These are phyloP conservation scores for Myotis myotis DNA, from an alignment of 2,797 vertebrate species.

Conservation along the genomic window DNA sequence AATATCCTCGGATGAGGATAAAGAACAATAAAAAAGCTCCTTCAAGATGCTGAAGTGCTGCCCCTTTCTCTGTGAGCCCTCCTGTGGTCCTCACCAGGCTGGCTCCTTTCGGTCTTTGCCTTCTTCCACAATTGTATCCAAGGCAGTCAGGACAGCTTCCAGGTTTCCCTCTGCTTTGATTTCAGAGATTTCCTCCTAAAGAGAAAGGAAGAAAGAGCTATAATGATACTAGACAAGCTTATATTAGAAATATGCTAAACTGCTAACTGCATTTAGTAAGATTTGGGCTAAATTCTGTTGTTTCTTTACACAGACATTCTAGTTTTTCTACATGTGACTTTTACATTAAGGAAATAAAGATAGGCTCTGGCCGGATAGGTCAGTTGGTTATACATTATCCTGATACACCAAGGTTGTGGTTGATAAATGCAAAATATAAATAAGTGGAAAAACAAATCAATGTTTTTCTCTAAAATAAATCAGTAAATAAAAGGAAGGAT, in stretches of 20 bases:
- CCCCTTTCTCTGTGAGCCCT: neutral
- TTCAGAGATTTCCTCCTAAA: conserved; percentile 90
- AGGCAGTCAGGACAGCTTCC: conserved; percentile 87
- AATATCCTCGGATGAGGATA: neutral
- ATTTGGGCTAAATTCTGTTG: neutral
- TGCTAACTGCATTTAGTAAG: neutral
- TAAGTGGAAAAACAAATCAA: neutral
- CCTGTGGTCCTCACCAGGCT: conserved; percentile 86
- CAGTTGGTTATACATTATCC: neutral
- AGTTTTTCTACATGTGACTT: neutral
- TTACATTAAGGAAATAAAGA: neutral
- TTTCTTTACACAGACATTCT: neutral
- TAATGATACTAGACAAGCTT: neutral
- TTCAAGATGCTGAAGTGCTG: neutral
- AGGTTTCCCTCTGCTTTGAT: conserved; percentile 92
- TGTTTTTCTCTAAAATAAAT: neutral
- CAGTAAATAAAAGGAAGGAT: neutral
- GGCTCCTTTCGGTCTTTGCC: conserved; percentile 81
- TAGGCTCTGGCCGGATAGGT: neutral
- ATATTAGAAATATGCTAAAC: neutral
- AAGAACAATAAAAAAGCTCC: neutral
- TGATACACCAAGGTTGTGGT: neutral
- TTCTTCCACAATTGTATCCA: conserved; percentile 90
- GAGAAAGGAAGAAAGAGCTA: neutral
- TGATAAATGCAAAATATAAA: neutral